Evolutionary conservation across 2,113 vertebrate species (phyloP).

Genomic region (Nothocercus nigrocapillus): DNA sequence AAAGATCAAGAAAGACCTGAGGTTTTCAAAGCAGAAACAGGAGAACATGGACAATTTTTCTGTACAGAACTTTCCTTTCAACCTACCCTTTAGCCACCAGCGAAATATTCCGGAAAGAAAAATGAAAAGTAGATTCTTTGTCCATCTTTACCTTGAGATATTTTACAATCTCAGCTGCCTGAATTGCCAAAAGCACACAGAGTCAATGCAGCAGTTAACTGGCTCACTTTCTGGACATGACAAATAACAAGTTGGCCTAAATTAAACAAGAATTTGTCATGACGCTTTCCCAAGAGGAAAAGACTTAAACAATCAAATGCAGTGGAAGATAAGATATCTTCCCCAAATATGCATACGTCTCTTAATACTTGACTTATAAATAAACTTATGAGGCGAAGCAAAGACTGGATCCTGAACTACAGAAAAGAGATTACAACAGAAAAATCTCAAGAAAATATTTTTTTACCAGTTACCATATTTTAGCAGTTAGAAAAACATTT

Average conservation of each 20-base stretch:
- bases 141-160: neutral
- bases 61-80: neutral
- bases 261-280: neutral
- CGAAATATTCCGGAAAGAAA: neutral
- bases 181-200: neutral
- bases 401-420: neutral
- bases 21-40: neutral
- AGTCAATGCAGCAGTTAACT: neutral
- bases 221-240: neutral
- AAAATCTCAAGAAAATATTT: neutral
- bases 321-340: neutral
- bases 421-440: neutral
- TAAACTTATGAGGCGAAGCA: neutral
- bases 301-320: neutral
- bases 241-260: constrained; percentile 22
- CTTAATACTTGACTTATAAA: neutral
- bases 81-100: neutral
- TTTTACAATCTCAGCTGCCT: neutral
- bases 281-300: neutral
- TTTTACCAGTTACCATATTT: neutral
- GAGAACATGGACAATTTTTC: neutral
- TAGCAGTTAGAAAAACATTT: neutral
- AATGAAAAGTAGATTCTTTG: neutral
- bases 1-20: accelerated
- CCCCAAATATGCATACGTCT: neutral